Evolutionary conservation across 2,888 invertebrate genomes (phyloP), one percentile per base, ranked within the genome.

Genomic region (Venusia cambrica): DNA sequence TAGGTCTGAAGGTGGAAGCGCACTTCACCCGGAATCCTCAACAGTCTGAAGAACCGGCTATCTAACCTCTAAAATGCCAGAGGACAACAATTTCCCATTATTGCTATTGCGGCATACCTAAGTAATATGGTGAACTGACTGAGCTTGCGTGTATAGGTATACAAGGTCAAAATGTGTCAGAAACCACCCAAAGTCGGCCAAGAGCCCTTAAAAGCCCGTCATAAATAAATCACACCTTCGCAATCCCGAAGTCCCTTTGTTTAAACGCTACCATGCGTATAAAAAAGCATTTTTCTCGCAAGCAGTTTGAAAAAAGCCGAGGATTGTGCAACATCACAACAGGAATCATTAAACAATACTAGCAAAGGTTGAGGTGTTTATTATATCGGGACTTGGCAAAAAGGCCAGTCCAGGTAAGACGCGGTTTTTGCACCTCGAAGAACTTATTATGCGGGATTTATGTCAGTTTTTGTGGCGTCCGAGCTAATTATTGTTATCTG

Each of bases 161-260:
- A 59, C 67, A 62, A 60, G 57, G 53, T 51, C 54, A 51, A 57
- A 60, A 61, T 61, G 58, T 53, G 52, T 60, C 59, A 67, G 57
- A 71, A 73, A 57, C 72, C 72, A 73, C 77, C 74, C 73, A 73
- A 70, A 74, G 64, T 70, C 73, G 75, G 78, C 73, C 75, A 78
- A 75, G 71, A 67, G 71, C 61, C 72, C 75, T 68, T 74, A 61
- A 67, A 61, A 72, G 72, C 73, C 67, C 63, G 84, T 72, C 81
- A 64, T 87, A 85, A 87, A 87, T 85, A 87, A 85, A 85, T 85
- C 87, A 83, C 85, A 83, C 85, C 83, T 85, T 76, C 73, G 73
- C 79, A 68, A 73, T 54, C 68, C 62, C 58, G 59, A 24, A 32
- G 48, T 64, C 71, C 78, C 78, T 78, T 85, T 85, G 84, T 87